Base-by-base conservation (phyloP, 1,140 invertebrate genomes). In the Drosophila subobscura region DNA sequence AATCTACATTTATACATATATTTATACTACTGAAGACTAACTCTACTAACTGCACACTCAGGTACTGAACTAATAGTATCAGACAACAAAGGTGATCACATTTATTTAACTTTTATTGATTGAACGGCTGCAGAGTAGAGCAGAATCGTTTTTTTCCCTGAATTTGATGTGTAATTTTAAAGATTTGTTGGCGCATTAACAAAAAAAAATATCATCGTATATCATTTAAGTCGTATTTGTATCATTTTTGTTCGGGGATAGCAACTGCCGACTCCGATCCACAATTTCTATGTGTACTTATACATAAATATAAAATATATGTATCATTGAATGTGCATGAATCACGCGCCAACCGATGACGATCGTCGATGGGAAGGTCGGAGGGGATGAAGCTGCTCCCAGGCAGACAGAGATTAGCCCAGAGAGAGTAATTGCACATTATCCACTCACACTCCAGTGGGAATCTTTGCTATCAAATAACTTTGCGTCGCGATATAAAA, bases 401-500 rank as follows among this genome's bases (percentile, higher is more conserved):
- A 33, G 33, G 37, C 22, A 29, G 10, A 1, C 5, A 3, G 20
- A n/a, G 22, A 53, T 25, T 4, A n/a, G 8, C 20, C 6, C 7
- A 2, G 55, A 52, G 57, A 42, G n/a, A n/a, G 33, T 12, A 37
- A 10, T 12, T 37, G 10, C 33, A 37, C 33, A 3, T 37, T 12
- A 37, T 37, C 10, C 33, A 37, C 33, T 10, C 8, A 37, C 33
- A 37, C 33, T 37, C 33, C 22, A 4, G 22, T 64, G 22, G 25
- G 44, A 60, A 27, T 68, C 41, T 54, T 29, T 25, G 63, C 44
- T 55, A 68, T 68, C 23, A 27, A 54, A 68, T 68, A 68, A 68
- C 66, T 56, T 25, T 23, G 10, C 7, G 16, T 1, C 37, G 66
- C 22, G 63, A 68, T 68, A 68, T 46, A 25, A 68, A 67, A 68